Conservation (phyloP, 2,113 vertebrate species). For the Seriola quinqueradiata region DNA sequence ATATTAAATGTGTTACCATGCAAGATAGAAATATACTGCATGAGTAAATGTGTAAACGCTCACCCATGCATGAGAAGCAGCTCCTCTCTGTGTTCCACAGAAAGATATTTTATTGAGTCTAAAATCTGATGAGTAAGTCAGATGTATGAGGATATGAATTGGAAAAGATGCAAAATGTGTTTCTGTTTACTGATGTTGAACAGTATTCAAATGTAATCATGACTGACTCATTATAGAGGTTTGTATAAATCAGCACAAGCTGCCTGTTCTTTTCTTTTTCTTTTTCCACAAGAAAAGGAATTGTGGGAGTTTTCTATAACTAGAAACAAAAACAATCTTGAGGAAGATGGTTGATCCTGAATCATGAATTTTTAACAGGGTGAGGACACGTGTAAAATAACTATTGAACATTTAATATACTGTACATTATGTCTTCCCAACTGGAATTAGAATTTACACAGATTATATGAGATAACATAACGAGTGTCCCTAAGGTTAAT, state of each 20-base stretch:
- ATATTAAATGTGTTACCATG: conserved; percentile 1
- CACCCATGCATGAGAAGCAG: neutral
- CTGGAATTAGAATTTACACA: neutral
- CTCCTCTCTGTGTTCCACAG: neutral
- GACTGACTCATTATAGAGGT: neutral
- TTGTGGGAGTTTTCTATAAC: conserved; percentile 33
- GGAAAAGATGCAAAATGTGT: conserved; percentile 31
- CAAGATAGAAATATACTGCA: neutral
- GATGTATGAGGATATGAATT: neutral
- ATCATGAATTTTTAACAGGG: neutral
- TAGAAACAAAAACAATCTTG: neutral
- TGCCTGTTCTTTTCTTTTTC: conserved; percentile 18
- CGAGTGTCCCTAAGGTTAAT: neutral
- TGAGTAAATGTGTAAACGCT: neutral
- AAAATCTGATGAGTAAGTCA: conserved; percentile 17
- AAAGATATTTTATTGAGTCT: neutral
- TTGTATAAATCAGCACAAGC: conserved; percentile 35
- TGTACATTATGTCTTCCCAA: neutral
- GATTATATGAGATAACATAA: neutral
- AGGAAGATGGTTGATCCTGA: neutral
- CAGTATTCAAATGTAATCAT: conserved; percentile 27
- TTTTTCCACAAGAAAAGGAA: conserved; percentile 6
- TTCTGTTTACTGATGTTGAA: conserved; percentile 34
- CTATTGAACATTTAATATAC: neutral
- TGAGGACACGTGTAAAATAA: neutral